Percentiles rank a stretch among this genome's conserved stretches.
Evolutionary conservation across 2,888 invertebrate species (phyloP).

Genomic region (Tachina fera): DNA sequence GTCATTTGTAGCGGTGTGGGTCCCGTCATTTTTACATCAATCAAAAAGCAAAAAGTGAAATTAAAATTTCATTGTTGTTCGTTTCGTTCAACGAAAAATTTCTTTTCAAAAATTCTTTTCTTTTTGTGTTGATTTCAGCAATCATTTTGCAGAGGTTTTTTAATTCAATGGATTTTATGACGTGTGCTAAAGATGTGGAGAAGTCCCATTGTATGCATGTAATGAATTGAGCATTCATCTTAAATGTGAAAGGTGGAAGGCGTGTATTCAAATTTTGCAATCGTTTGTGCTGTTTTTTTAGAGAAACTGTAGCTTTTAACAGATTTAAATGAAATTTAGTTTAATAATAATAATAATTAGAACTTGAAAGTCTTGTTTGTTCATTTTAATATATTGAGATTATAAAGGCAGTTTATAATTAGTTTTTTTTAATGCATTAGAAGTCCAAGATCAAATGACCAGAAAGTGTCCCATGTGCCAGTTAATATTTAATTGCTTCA

Average conservation of each 20-base stretch:
- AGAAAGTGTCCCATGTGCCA: background rate
- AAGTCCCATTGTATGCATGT: slow-evolving; percentile 39
- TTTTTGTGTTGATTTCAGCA: slow-evolving; percentile 19
- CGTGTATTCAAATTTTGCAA: slow-evolving; percentile 1
- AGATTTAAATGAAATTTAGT: background rate
- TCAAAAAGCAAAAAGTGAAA: slow-evolving; percentile 79
- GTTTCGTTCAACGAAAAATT: slow-evolving; percentile 33
- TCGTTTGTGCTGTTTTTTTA: background rate
- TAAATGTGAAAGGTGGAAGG: slow-evolving; percentile 5
- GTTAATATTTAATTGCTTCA: too few species aligned
- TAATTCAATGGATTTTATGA: slow-evolving; percentile 59
- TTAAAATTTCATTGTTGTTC: slow-evolving; percentile 77
- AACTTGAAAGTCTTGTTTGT: too few species aligned
- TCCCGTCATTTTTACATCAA: slow-evolving; percentile 75
- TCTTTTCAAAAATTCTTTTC: background rate
- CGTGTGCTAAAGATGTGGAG: slow-evolving; percentile 60
- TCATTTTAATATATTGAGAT: too few species aligned
- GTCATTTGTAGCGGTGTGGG: slow-evolving; percentile 66
- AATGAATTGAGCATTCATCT: slow-evolving; percentile 64
- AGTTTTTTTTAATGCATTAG: too few species aligned
- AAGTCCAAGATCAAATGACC: too few species aligned
- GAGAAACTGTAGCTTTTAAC: background rate
- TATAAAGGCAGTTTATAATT: too few species aligned
- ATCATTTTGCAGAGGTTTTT: slow-evolving; percentile 39
- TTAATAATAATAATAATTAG: background rate